These are phyloP conservation scores for Podargus strigoides DNA, from an alignment of 2,797 vertebrate genomes.

Conservation along the genomic window DNA sequence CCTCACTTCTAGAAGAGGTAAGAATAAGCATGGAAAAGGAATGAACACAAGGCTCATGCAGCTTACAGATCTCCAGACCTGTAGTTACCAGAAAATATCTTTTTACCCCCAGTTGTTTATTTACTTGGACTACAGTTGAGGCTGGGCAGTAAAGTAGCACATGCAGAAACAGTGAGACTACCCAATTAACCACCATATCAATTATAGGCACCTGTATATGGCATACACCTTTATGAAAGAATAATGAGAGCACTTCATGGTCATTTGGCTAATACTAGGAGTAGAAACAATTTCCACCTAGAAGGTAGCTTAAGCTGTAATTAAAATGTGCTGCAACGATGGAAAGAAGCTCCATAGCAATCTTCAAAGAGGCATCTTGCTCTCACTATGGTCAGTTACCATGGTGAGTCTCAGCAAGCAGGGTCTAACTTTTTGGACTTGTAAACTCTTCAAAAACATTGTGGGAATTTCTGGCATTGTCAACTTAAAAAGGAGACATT, in stretches of 20 bases:
- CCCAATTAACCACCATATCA: not conserved
- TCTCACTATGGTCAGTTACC: not conserved
- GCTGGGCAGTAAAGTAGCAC: not conserved
- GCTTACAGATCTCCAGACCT: not conserved
- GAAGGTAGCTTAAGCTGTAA: not conserved
- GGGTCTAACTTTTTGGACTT: not conserved
- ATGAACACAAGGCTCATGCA: not conserved
- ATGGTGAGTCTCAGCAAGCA: not conserved
- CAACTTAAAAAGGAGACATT: not conserved
- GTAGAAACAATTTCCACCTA: not conserved
- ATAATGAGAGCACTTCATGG: not conserved
- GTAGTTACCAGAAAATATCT: not conserved
- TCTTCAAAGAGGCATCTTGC: not conserved
- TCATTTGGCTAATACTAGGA: not conserved
- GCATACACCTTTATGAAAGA: not conserved
- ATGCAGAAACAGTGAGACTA: not conserved
- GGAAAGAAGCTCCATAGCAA: not conserved
- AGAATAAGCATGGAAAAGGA: not conserved
- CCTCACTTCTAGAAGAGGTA: not conserved
- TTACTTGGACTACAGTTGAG: not conserved
- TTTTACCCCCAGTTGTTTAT: not conserved
- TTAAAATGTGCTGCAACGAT: not conserved
- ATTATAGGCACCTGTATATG: not conserved
- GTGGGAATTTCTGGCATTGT: not conserved
- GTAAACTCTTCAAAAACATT: not conserved